These are phyloP conservation scores for Carassius auratus DNA, from an alignment of 2,113 vertebrate species.

Conservation along the genomic window DNA sequence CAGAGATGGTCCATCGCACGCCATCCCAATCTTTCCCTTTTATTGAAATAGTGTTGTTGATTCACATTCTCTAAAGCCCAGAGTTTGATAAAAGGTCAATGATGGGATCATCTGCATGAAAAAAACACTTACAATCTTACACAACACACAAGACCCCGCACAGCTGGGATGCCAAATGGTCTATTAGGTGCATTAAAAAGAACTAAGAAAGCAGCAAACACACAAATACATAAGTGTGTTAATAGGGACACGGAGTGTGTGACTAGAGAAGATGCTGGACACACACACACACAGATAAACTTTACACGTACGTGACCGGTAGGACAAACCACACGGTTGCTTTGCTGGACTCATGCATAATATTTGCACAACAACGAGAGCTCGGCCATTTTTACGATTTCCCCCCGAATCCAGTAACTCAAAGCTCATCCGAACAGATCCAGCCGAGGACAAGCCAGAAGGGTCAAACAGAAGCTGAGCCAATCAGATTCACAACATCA, in stretches of 20 bases:
- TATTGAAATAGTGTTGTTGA: conserved; percentile 39
- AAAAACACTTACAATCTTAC: neutral
- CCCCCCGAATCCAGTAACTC: neutral
- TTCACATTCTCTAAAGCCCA: conserved; percentile 24
- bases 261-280: neutral
- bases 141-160: neutral
- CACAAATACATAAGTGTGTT: neutral
- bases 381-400: neutral
- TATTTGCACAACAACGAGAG: neutral
- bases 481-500: neutral
- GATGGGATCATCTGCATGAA: neutral
- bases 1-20: conserved; percentile 59
- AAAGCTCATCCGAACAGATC: conserved; percentile 54
- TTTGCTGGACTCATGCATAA: conserved; percentile 27
- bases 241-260: conserved; percentile 22
- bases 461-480: too few relatives aligned
- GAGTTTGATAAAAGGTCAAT: conserved; percentile 20
- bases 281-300: neutral
- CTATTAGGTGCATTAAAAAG: conserved; percentile 50
- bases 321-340: conserved; percentile 12
- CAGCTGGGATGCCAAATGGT: neutral
- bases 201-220: conserved; percentile 49
- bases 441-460: neutral
- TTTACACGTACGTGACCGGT: neutral
- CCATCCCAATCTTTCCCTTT: conserved; percentile 67